phyloP scores from a whole-genome alignment of 2,888 invertebrate genomes.

The Drosophila greeni region DNA sequence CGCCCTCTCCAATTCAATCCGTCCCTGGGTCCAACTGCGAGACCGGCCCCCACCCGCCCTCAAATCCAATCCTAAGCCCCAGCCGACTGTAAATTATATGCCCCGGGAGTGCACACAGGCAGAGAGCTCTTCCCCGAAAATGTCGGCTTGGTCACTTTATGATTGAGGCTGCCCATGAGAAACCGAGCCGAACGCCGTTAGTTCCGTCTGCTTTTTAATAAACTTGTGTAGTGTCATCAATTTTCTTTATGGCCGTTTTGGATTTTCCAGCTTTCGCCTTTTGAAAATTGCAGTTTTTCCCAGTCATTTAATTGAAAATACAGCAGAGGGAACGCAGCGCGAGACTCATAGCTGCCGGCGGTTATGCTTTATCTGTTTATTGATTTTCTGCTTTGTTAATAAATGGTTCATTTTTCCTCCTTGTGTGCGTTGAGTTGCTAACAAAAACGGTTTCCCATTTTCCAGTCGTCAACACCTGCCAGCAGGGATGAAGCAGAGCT shows the following conservation, averaged over 20 bases:
- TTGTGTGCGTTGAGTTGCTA: conserved; percentile 43
- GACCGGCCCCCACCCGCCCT: conserved; percentile 19
- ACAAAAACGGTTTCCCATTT: conserved; percentile 48
- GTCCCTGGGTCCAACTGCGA: background rate
- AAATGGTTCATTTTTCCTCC: conserved; percentile 17
- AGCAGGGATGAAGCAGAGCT: conserved; percentile 17
- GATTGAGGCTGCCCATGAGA: conserved; percentile 52
- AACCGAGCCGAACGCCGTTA: conserved; percentile 10
- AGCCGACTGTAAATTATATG: conserved; percentile 63
- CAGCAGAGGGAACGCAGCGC: conserved; percentile 12
- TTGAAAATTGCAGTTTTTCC: conserved; percentile 55
- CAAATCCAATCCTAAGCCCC: conserved; percentile 22
- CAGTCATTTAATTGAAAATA: conserved; percentile 56
- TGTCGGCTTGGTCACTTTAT: conserved; percentile 58
- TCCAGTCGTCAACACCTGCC: conserved; percentile 65
- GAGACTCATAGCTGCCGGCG: conserved; percentile 25
- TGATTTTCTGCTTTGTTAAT: conserved; percentile 29
- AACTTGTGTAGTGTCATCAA: conserved; percentile 70
- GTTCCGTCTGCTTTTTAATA: conserved; percentile 63
- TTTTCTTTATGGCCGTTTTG: conserved; percentile 69
- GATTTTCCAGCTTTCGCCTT: conserved; percentile 61
- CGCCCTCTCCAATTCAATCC: conserved; percentile 37
- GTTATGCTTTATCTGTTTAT: conserved; percentile 33
- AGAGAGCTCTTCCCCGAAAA: conserved; percentile 26
- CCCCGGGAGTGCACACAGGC: conserved; percentile 44